phyloP scores from a whole-genome alignment of 2,797 vertebrate species.

The Odontamblyopus rebecca region DNA sequence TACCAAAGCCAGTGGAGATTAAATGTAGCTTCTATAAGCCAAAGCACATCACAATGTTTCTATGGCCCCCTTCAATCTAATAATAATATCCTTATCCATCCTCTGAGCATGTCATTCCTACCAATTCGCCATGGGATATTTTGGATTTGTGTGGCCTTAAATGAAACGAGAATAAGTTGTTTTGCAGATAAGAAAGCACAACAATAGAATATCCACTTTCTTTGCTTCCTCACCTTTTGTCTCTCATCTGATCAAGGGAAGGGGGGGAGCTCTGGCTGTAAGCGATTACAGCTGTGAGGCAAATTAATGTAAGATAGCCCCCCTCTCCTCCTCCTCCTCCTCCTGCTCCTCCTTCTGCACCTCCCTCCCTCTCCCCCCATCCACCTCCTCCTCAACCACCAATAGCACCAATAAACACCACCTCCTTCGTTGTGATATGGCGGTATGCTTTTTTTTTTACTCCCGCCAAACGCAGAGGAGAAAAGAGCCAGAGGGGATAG shows the following conservation, averaged over 20 bases:
- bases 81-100: slow-evolving; percentile 29
- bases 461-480: slow-evolving; percentile 43
- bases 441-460: slow-evolving; percentile 20
- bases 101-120: slow-evolving; percentile 2
- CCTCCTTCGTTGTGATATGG: slow-evolving; percentile 14
- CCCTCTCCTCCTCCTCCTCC: slow-evolving; percentile 16
- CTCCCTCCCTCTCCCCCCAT: slow-evolving; percentile 31
- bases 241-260: slow-evolving; percentile 60
- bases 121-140: slow-evolving; percentile 31
- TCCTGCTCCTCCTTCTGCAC: slow-evolving; percentile 29
- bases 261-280: slow-evolving; percentile 75
- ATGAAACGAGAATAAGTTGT: slow-evolving; percentile 54
- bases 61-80: slow-evolving; percentile 62
- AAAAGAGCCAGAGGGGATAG: slow-evolving; percentile 37
- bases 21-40: slow-evolving; percentile 96
- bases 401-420: slow-evolving; percentile 7
- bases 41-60: slow-evolving; percentile 89
- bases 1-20: slow-evolving; percentile 91
- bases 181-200: slow-evolving; percentile 62
- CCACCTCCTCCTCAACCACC: neutral
- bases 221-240: slow-evolving; percentile 26
- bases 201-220: slow-evolving; percentile 56
- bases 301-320: slow-evolving; percentile 78
- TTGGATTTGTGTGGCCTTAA: slow-evolving; percentile 39
- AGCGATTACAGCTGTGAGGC: slow-evolving; percentile 80